phyloP scores from a whole-genome alignment of 2,113 vertebrate genomes.

The Malurus elegans region DNA sequence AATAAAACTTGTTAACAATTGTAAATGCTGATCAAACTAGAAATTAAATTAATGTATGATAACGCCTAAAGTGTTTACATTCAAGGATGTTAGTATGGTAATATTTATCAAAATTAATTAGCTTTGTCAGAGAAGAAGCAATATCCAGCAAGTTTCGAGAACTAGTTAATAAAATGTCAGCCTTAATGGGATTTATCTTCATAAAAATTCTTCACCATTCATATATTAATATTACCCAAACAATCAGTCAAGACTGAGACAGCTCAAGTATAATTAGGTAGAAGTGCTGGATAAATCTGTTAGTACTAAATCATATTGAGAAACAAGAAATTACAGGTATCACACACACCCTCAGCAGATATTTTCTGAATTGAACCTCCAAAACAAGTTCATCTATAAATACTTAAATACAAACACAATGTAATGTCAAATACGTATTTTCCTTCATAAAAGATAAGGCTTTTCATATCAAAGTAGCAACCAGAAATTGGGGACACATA shows the following conservation, averaged over 20 bases:
- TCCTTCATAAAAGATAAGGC: not conserved
- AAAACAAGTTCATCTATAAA: not conserved
- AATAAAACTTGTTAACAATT: not conserved
- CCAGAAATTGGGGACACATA: not conserved
- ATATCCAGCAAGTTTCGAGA: not conserved
- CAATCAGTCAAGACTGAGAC: not conserved
- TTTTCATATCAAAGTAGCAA: not conserved
- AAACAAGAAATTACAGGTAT: not conserved
- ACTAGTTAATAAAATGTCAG: slow-evolving; percentile 25
- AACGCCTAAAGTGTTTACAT: not conserved
- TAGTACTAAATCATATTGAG: not conserved
- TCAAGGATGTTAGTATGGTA: not conserved
- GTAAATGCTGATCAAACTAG: not conserved
- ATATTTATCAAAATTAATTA: slow-evolving; percentile 40
- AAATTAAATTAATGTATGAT: not conserved
- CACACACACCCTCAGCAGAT: not conserved
- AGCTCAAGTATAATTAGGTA: not conserved
- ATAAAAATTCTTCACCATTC: not conserved
- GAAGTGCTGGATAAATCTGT: not conserved
- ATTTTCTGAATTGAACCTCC: not conserved
- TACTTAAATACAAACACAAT: not conserved
- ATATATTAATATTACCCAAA: not conserved
- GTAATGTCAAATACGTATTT: not conserved
- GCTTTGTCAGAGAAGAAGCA: not conserved
- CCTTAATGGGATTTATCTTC: slow-evolving; percentile 4